These are phyloP conservation scores for Macrosteles quadrilineatus DNA, from an alignment of 1,140 invertebrate species.

Conservation along the genomic window DNA sequence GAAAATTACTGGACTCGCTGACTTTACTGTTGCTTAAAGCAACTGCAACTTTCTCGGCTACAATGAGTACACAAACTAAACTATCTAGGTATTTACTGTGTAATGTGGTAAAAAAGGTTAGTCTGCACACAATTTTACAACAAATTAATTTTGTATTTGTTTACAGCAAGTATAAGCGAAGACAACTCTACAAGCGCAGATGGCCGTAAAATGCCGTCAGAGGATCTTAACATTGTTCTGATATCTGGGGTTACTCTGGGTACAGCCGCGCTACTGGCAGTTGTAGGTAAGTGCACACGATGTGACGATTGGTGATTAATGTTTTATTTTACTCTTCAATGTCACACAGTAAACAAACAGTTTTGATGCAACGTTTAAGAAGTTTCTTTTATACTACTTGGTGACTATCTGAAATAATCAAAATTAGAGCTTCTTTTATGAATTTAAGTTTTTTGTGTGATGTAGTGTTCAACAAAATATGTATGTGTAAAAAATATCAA, in stretches of 20 bases:
- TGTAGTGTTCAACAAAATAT: not conserved
- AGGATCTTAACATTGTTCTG: not conserved
- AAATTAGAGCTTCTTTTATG: not conserved
- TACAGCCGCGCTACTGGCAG: not conserved
- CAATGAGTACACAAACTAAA: too few species aligned
- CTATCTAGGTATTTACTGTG: too few species aligned
- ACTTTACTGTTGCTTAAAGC: too few species aligned
- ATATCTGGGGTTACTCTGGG: not conserved
- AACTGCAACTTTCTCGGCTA: too few species aligned
- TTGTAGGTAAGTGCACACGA: not conserved
- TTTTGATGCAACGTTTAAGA: not conserved
- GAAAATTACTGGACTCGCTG: too few species aligned
- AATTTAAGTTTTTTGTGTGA: not conserved
- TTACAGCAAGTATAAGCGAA: not conserved
- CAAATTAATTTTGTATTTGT: not conserved
- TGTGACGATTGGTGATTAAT: too few species aligned
- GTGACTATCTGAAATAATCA: not conserved
- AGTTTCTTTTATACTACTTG: not conserved
- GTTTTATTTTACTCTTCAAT: not conserved
- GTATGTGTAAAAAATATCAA: too few species aligned
- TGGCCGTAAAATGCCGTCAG: not conserved
- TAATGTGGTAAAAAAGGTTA: too few species aligned
- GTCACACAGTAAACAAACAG: not conserved
- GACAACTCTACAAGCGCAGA: slow-evolving; percentile 2
- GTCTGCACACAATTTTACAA: too few species aligned